Percentiles rank a stretch among this genome's conserved stretches.
phyloP scores from a whole-genome alignment of 1,140 invertebrate species.

The Kradibia gibbosae region DNA sequence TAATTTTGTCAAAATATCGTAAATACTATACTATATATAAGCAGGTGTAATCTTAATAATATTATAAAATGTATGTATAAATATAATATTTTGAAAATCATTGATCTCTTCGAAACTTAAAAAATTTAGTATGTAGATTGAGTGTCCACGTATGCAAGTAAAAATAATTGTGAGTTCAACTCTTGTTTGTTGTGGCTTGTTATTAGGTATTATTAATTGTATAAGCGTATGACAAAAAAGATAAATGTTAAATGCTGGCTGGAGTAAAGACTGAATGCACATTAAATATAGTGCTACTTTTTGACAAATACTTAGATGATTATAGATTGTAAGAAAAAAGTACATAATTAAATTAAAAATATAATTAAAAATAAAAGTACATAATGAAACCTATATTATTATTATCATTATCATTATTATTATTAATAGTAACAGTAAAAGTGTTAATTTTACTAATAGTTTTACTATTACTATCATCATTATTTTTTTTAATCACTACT shows the following conservation, averaged over 20 bases:
- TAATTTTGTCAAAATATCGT: constrained; percentile 5
- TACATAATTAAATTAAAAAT: no score
- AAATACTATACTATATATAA: constrained; percentile 35
- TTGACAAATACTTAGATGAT: constrained; percentile 44
- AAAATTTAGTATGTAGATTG: constrained; percentile 29
- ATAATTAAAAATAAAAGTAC: constrained; percentile 6
- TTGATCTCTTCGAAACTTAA: constrained; percentile 51
- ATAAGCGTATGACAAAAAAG: no score
- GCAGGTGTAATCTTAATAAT: constrained; percentile 41
- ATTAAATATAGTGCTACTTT: constrained; percentile 46
- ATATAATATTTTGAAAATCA: constrained; percentile 49
- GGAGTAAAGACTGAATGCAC: constrained; percentile 46
- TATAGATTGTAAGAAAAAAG: constrained; percentile 44
- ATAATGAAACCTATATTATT: constrained; percentile 35
- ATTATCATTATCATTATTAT: constrained; percentile 37
- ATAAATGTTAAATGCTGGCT: constrained; percentile 35
- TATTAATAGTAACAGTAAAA: no score
- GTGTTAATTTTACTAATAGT: constrained; percentile 17
- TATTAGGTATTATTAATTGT: no score
- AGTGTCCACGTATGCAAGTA: no score
- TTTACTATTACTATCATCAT: constrained; percentile 14
- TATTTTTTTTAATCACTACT: background rate
- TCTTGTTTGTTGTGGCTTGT: no score
- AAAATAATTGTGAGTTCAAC: no score
- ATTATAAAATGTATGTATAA: constrained; percentile 48